Conservation (phyloP, 2,888 invertebrate species). For the Campoplex capitator region DNA sequence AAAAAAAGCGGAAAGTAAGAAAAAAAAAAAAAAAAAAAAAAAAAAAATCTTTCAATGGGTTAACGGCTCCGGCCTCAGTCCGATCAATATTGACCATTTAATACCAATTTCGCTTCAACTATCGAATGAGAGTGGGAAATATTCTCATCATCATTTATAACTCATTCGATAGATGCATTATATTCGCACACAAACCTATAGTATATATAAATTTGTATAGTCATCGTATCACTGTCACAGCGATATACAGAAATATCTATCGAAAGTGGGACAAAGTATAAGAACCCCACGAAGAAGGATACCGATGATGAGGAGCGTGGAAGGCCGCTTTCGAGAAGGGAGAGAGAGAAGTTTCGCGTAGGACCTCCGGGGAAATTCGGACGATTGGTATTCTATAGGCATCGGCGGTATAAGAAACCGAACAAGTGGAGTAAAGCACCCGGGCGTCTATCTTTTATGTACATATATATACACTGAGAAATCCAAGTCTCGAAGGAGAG, state of each 20-base stretch:
- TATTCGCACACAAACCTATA: background rate
- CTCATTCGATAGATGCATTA: background rate
- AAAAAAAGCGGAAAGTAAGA: background rate
- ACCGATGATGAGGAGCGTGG: slow-evolving; percentile 24
- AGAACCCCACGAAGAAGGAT: background rate
- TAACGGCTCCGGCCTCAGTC: background rate
- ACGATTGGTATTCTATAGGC: slow-evolving; percentile 76
- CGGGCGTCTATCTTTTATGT: background rate
- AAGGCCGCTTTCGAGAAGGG: background rate
- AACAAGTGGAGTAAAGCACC: slow-evolving; percentile 5
- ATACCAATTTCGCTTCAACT: background rate
- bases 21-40: background rate
- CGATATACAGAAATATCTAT: background rate
- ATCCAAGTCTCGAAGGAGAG: slow-evolving; percentile 59
- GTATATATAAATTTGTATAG: background rate
- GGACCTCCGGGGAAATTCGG: slow-evolving; percentile 76
- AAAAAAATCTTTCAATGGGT: background rate
- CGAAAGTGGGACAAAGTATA: background rate
- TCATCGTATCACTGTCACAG: background rate
- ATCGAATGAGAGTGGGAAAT: background rate
- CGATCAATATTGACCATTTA: slow-evolving; percentile 5
- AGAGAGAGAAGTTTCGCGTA: background rate
- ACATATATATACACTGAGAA: background rate
- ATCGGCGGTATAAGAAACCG: slow-evolving; percentile 14
- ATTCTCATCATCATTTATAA: background rate